Evolutionary conservation across 2,888 invertebrate species (phyloP).

Genomic region (Conistra vaccinii): DNA sequence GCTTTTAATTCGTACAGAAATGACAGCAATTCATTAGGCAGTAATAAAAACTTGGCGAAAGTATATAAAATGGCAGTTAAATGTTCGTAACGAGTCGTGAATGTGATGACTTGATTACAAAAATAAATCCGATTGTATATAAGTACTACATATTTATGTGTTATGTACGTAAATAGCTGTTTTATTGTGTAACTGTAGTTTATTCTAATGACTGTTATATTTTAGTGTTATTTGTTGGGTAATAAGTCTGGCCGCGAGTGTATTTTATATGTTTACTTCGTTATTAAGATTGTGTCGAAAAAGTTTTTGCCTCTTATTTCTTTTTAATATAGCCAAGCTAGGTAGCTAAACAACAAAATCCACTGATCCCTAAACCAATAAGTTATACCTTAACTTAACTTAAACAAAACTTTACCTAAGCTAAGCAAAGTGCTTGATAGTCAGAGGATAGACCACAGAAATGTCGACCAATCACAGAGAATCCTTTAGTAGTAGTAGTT

Average conservation of each 20-base stretch:
- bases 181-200: slow-evolving; percentile 49
- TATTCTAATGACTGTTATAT: slow-evolving; percentile 13
- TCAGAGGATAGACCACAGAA: not conserved
- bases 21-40: slow-evolving; percentile 42
- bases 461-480: not conserved
- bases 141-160: slow-evolving; percentile 23
- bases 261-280: not conserved
- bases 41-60: slow-evolving; percentile 53
- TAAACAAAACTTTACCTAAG: slow-evolving; percentile 4
- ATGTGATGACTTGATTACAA: slow-evolving; percentile 44
- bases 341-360: not conserved
- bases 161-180: slow-evolving; percentile 31
- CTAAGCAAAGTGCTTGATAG: not conserved
- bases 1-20: slow-evolving; percentile 26
- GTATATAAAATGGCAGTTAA: slow-evolving; percentile 31
- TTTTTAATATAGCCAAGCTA: not conserved
- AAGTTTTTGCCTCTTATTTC: not conserved
- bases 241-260: slow-evolving; percentile 1
- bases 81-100: slow-evolving; percentile 9
- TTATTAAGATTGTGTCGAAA: not conserved
- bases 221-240: slow-evolving; percentile 26
- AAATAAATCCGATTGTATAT: slow-evolving; percentile 48
- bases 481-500: too few relatives aligned
- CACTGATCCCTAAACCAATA: not conserved
- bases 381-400: not conserved